Conservation (phyloP, 2,113 vertebrate species). For the Aviceda subcristata region DNA sequence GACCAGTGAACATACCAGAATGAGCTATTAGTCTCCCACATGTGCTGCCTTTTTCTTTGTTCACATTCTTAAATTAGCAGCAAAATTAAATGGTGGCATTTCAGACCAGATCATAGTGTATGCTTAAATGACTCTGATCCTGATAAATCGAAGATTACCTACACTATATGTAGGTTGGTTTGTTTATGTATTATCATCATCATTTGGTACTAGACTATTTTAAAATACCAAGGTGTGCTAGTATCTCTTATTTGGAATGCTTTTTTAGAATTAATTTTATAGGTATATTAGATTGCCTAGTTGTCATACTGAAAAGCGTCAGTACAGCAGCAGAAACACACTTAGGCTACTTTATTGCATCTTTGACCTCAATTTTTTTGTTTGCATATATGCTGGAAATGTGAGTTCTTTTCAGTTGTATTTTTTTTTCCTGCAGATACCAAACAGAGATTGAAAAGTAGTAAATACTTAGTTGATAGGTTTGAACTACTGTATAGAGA, state of each 20-base stretch:
- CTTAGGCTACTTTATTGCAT: not conserved
- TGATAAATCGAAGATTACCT: not conserved
- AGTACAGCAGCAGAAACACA: not conserved
- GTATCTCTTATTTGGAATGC: not conserved
- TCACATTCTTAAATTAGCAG: not conserved
- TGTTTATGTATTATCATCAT: no score
- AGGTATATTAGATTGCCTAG: not conserved
- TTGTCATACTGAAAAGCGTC: not conserved
- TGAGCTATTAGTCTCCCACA: not conserved
- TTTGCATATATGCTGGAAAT: not conserved
- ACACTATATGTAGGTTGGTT: not conserved
- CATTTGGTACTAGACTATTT: not conserved
- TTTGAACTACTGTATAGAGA: not conserved
- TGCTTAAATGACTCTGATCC: not conserved
- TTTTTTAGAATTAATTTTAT: not conserved
- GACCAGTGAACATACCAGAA: not conserved
- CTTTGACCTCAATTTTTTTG: not conserved
- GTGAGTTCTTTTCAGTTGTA: not conserved
- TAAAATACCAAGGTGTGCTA: not conserved
- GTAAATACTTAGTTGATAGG: not conserved
- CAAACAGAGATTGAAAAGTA: not conserved
- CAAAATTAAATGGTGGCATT: not conserved
- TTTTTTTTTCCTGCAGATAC: not conserved
- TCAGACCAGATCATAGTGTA: not conserved
- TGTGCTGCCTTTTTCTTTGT: constrained; percentile 17